These are phyloP conservation scores for Anoplopoma fimbria DNA, from an alignment of 2,113 vertebrate species.

Conservation along the genomic window DNA sequence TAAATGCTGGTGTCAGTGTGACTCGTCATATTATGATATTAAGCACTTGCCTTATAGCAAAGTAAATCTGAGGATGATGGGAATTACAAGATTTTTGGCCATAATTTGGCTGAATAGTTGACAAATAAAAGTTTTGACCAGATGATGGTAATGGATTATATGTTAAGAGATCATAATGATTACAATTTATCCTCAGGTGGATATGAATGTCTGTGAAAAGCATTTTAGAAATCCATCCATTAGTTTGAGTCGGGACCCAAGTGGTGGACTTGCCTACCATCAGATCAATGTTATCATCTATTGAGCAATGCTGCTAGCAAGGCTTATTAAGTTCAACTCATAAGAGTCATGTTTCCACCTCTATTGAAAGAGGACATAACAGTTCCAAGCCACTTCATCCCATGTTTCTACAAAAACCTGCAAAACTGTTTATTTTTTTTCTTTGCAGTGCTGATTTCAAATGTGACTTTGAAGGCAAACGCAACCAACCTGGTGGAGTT, in stretches of 20 bases:
- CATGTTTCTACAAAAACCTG: neutral
- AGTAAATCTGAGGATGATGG: neutral
- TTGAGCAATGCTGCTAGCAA: neutral
- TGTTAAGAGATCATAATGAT: neutral
- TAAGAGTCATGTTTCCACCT: neutral
- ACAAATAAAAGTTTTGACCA: neutral
- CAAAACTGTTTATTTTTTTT: neutral
- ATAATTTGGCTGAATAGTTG: neutral
- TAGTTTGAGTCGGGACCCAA: neutral
- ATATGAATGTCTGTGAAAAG: neutral
- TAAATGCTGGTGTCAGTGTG: neutral
- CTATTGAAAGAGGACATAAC: neutral
- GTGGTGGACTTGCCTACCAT: neutral
- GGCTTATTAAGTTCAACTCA: neutral
- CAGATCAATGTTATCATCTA: neutral
- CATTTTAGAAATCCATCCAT: neutral
- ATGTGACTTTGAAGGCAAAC: conserved; percentile 56
- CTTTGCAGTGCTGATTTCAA: conserved; percentile 73
- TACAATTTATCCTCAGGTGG: neutral
- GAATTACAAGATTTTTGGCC: neutral
- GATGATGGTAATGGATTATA: neutral
- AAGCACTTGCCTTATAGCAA: neutral
- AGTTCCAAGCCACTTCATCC: neutral
- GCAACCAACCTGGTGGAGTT: conserved; percentile 73
- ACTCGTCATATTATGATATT: neutral